A percentile compares a stretch with the other conserved stretches of the same genome.
These are phyloP conservation scores for Platorchestia sp. DNA, from an alignment of 1,140 invertebrate genomes.

Conservation along the genomic window DNA sequence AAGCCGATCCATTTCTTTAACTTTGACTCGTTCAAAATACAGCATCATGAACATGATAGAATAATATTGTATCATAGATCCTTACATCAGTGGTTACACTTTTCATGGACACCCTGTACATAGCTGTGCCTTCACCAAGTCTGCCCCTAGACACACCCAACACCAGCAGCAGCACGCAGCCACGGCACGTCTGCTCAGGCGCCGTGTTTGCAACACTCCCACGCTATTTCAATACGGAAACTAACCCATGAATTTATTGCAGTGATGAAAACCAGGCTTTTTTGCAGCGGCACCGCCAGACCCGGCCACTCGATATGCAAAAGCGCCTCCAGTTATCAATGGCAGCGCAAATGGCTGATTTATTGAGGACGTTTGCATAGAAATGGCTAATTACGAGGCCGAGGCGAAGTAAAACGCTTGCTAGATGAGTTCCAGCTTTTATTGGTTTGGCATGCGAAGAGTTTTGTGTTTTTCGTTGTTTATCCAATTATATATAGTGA, in stretches of 20 bases:
- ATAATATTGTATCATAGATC: too few relatives aligned
- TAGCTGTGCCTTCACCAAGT: too few relatives aligned
- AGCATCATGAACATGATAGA: too few relatives aligned
- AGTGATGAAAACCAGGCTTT: background rate
- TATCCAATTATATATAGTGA: too few relatives aligned
- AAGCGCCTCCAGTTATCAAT: background rate
- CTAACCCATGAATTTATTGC: background rate
- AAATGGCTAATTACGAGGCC: constrained; percentile 36
- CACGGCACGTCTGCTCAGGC: too few relatives aligned
- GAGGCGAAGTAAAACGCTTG: background rate
- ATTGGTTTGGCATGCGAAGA: background rate
- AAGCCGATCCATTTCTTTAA: too few relatives aligned
- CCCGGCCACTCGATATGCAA: constrained; percentile 16
- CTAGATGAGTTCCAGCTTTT: background rate
- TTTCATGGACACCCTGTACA: too few relatives aligned
- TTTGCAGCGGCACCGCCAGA: background rate
- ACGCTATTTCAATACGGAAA: background rate
- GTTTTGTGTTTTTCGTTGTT: too few relatives aligned
- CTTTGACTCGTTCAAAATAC: too few relatives aligned
- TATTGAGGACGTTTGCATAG: constrained; percentile 22
- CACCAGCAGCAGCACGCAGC: too few relatives aligned
- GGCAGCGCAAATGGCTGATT: constrained; percentile 17
- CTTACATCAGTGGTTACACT: too few relatives aligned
- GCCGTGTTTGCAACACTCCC: background rate
- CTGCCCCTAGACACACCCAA: too few relatives aligned